Base-by-base conservation (phyloP, 2,888 invertebrate species). In the Agrotis clavis region DNA sequence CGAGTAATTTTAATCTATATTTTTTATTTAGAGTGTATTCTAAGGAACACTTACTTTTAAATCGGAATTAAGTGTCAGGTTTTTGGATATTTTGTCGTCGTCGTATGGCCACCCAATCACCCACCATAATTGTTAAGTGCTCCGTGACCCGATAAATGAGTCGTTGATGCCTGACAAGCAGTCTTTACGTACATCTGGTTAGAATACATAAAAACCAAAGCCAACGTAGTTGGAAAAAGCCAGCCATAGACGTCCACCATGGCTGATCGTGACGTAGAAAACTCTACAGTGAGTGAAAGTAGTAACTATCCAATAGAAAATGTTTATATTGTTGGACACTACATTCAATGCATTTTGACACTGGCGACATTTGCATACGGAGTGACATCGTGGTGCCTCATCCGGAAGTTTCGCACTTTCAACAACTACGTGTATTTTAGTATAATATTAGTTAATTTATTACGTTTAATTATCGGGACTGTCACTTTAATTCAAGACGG, bases 361-460 rank as follows among this genome's bases (percentile, higher is more conserved):
- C 14, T 69, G 1, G 16, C 45, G 1, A 66, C 68, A 1, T 69
- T 69, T 14, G 21, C 54, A 9, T 69, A 66, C 30, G 68, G 68
- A 67, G 35, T 67, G 21, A 64, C 11, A 14, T 67, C 67, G n/a
- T 67, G 67, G 67, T 64, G 64, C 21, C 14, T 64, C n/a, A 63
- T 67, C 14, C 21, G 16, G 50, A 50, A 64, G 50, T 67, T 67
- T 41, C 67, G 67, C 14, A 67, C 63, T 50, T 67, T 67, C 64
- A 67, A 67, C 50, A 67, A 74, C 51, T 74, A 47, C 11, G 65
- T 73, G n/a, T 72, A 73, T 21, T 61, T 74, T 21, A 71, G 59
- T 53, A 19, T 59, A 18, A 66, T 51, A 4, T n/a, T 71, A 4
- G 71, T 60, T 16, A 71, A 68, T 35, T 4, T 68, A 35, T 13